Base-by-base conservation (phyloP, 2,113 vertebrate species). In the Podiceps cristatus region DNA sequence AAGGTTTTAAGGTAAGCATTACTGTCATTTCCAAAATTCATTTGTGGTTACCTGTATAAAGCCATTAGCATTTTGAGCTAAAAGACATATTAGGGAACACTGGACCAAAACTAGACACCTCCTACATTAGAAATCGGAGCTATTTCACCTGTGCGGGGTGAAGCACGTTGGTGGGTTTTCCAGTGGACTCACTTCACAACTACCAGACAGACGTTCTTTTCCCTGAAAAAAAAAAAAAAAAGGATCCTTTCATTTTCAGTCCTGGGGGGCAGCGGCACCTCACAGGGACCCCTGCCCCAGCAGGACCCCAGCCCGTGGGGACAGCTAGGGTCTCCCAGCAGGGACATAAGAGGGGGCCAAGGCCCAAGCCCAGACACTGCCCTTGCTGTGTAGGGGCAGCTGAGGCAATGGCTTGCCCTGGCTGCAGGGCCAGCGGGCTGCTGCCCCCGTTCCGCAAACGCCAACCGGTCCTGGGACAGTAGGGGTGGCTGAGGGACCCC, bases 141-240 rank as follows among this genome's bases (percentile, higher is more conserved):
- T 90, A 62, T 44, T 90, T 96, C 96, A 97, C 96, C 96, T 97
- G 95, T 90, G 92, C 62, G 5, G 90, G 88, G 71, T 76, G 90
- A 97, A 93, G 92, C 4, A 1, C 6, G n/a, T 81, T 56, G 85
- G 58, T 60, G 75, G 78, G 47, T 62, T 94, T 90, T 77, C 94
- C 94, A 91, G 79, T 22, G 83, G 88, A 71, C 94, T 95, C 90
- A 63, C 96, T 95, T 93, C 92, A 83, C 92, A 86, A 96, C 68
- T 93, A 95, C 79, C 90, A 93, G 83, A 72, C 90, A 93, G 83
- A 72, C 72, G 47, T 77, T 88, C 76, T 85, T 83, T 74, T 35
- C 76, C 76, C 93, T 92, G 83, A 27, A 90, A 42, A 56, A 37
- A 37, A 37, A 37, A 37, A 37, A 37, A 37, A 37, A 86, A 86